phyloP scores from a whole-genome alignment of 2,888 invertebrate genomes.

The Coronaproctus castanopsis region DNA sequence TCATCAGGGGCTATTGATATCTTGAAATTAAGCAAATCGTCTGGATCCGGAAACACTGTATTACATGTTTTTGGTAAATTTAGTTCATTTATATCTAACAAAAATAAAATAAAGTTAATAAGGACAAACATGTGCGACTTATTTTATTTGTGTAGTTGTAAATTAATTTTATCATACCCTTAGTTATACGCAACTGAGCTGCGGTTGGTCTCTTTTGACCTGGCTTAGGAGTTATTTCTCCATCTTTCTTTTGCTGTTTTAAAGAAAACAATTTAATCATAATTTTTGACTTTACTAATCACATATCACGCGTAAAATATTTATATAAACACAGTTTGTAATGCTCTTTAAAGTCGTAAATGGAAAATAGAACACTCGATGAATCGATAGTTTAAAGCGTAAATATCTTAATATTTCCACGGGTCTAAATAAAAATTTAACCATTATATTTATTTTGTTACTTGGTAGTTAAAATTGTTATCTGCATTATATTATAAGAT shows the following conservation, averaged over 20 bases:
- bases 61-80: conserved; percentile 92
- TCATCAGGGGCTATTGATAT: conserved; percentile 91
- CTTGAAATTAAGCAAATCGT: conserved; percentile 89
- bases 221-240: conserved; percentile 55
- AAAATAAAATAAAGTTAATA: background rate
- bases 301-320: no score
- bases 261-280: conserved; percentile 98
- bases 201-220: conserved; percentile 86
- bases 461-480: no score
- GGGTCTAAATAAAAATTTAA: no score
- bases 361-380: no score
- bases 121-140: background rate
- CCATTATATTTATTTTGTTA: no score
- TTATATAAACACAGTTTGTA: no score
- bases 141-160: no score
- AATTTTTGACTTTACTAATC: conserved; percentile 25
- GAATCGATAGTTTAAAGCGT: no score
- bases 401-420: no score
- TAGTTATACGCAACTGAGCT: conserved; percentile 89
- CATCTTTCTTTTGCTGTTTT: conserved; percentile 97
- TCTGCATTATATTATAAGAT: no score
- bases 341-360: no score
- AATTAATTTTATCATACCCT: no score
- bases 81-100: conserved; percentile 84
- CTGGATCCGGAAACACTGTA: conserved; percentile 88